A percentile compares a stretch with the other conserved stretches of the same genome.
Evolutionary conservation across 1,140 invertebrate species (phyloP).

Genomic region (Bombus superbus): DNA sequence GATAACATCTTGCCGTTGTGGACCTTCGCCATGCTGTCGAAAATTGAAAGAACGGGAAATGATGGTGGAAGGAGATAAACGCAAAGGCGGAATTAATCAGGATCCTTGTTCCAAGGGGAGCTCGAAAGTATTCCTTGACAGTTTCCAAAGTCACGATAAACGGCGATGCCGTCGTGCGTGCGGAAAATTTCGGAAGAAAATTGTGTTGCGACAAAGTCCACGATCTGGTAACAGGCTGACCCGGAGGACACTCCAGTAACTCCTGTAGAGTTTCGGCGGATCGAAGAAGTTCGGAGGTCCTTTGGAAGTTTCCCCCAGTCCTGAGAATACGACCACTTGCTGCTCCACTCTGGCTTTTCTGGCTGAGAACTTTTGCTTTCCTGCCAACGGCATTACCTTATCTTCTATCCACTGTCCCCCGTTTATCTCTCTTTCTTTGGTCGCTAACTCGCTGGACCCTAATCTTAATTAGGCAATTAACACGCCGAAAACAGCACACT

Average conservation of each 20-base stretch:
- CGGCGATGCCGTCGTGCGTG: constrained; percentile 38
- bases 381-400: constrained; percentile 52
- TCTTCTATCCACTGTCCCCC: constrained; percentile 43
- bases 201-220: constrained; percentile 61
- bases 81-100: not conserved
- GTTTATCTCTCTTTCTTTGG: constrained; percentile 14
- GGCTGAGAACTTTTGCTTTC: constrained; percentile 61
- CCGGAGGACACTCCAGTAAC: constrained; percentile 58
- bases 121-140: not conserved
- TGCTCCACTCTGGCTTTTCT: constrained; percentile 53
- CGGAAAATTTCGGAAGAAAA: constrained; percentile 47
- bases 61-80: not conserved
- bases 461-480: constrained; percentile 43
- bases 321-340: constrained; percentile 70
- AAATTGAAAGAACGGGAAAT: not conserved
- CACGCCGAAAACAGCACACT: not conserved
- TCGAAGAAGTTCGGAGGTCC: constrained; percentile 63
- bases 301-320: constrained; percentile 54
- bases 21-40: not conserved
- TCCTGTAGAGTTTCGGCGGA: constrained; percentile 56
- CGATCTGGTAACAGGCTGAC: constrained; percentile 59
- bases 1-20: no score
- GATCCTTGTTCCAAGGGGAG: not conserved
- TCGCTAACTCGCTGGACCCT: constrained; percentile 2
- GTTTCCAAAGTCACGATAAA: constrained; percentile 28